Evolutionary conservation across 2,888 invertebrate genomes (phyloP).

Genomic region (Zootermopsis nevadensis): DNA sequence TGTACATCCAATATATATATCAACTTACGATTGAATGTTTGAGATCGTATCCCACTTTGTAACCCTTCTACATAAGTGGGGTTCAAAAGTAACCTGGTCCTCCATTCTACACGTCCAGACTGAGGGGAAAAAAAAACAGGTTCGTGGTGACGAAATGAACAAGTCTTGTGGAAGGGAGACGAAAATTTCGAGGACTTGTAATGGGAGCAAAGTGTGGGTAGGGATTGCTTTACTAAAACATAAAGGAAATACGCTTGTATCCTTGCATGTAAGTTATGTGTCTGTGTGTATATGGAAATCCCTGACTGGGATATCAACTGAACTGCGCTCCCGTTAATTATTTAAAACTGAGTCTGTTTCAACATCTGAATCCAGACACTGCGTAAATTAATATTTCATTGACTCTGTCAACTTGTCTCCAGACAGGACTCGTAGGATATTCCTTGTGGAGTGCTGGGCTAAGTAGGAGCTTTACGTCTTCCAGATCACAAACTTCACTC

Average conservation of each 20-base stretch:
- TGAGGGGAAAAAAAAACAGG: not conserved
- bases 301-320: slow-evolving; percentile 33
- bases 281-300: slow-evolving; percentile 29
- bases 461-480: not conserved
- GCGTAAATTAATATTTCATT: slow-evolving; percentile 50
- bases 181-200: not conserved
- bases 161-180: not conserved
- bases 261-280: not conserved
- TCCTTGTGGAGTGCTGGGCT: slow-evolving; percentile 27
- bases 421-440: slow-evolving; percentile 11
- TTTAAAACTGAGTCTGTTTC: slow-evolving; percentile 41
- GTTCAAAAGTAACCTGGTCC: slow-evolving; percentile 14
- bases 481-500: not conserved
- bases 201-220: not conserved
- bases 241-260: not conserved
- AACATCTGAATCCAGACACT: slow-evolving; percentile 43
- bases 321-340: slow-evolving; percentile 13
- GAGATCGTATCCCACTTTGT: slow-evolving; percentile 30
- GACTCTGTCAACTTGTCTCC: slow-evolving; percentile 50
- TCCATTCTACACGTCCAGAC: not conserved
- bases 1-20: slow-evolving; percentile 31
- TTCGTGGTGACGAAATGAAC: not conserved
- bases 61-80: not conserved
- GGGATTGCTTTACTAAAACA: not conserved
- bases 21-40: slow-evolving; percentile 34